These are phyloP conservation scores for Lysiphlebus fabarum DNA, from an alignment of 1,140 invertebrate species.

Conservation along the genomic window DNA sequence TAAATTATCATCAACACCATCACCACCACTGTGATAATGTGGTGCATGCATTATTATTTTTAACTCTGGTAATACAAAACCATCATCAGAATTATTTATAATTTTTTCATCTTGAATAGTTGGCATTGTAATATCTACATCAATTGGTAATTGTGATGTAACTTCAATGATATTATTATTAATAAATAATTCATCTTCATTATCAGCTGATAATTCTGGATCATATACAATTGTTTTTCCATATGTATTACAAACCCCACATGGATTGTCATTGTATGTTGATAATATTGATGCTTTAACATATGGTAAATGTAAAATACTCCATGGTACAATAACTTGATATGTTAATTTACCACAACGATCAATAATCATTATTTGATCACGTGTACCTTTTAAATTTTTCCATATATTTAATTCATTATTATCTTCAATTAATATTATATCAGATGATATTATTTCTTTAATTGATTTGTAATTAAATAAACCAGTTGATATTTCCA, in stretches of 20 bases:
- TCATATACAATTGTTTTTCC: conserved; percentile 7
- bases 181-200: neutral
- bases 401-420: conserved; percentile 34
- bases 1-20: conserved; percentile 15
- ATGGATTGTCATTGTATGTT: conserved; percentile 48
- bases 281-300: conserved; percentile 50
- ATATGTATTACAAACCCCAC: conserved; percentile 39
- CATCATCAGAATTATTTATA: conserved; percentile 17
- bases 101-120: conserved; percentile 11
- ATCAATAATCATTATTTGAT: conserved; percentile 45
- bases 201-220: neutral
- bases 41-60: conserved; percentile 43
- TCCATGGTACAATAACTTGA: conserved; percentile 50
- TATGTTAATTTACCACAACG: conserved; percentile 48
- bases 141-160: no score
- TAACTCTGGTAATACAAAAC: conserved; percentile 24
- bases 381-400: conserved; percentile 35
- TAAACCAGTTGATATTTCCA: conserved; percentile 18
- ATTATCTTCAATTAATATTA: conserved; percentile 38
- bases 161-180: neutral
- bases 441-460: conserved; percentile 23
- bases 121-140: neutral
- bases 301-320: conserved; percentile 49
- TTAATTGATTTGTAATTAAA: conserved; percentile 22
- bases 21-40: conserved; percentile 34